Evolutionary conservation across 1,140 invertebrate species (phyloP).

Genomic region (Medauroidea extradentata): DNA sequence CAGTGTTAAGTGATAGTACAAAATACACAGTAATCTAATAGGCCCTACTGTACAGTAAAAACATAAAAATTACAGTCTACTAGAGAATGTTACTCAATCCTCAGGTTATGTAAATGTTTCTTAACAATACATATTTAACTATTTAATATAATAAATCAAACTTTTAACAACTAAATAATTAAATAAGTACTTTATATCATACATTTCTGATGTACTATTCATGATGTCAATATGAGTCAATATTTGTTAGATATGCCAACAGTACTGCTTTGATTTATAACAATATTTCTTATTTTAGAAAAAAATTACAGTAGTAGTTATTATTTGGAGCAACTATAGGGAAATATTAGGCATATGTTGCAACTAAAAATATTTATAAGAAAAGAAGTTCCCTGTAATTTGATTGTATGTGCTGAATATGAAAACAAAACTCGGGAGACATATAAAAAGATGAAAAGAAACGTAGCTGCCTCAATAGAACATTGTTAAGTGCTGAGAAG

Average conservation of each 20-base stretch:
- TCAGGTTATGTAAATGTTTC: no score
- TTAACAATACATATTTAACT: neutral
- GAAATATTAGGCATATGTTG: neutral
- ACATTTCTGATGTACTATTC: neutral
- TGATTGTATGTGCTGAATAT: neutral
- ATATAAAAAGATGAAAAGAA: no score
- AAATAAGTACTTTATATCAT: no score
- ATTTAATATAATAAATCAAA: neutral
- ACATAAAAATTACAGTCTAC: no score
- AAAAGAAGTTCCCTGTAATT: neutral
- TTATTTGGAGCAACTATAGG: neutral
- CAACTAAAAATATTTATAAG: constrained; percentile 8
- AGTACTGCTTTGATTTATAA: neutral
- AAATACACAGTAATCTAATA: no score
- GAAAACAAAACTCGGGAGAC: neutral
- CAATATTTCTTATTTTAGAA: neutral
- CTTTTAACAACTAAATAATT: neutral
- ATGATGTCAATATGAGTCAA: neutral
- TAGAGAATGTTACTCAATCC: no score
- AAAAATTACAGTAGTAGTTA: neutral
- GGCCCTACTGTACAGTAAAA: no score
- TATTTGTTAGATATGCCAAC: neutral
- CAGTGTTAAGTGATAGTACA: no score
- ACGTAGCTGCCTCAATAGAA: no score
- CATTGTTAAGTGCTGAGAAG: no score